A percentile compares a stretch with the other conserved stretches of the same genome.
phyloP scores from a whole-genome alignment of 2,888 invertebrate genomes.

The Drosophila fulvimacula region DNA sequence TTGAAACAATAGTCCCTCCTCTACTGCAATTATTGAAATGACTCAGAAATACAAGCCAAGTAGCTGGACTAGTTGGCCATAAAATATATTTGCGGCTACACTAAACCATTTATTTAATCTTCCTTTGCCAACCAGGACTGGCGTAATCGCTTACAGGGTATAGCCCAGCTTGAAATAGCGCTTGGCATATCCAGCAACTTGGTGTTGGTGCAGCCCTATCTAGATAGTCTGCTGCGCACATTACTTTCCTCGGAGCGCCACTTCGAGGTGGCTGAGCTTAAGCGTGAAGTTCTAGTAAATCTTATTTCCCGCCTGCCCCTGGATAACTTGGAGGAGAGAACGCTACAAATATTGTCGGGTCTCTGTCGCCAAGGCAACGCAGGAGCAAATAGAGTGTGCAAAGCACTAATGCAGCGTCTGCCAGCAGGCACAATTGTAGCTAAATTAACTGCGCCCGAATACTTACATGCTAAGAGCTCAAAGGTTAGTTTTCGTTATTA shows the following conservation, averaged over 20 bases:
- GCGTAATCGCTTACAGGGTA: slow-evolving; percentile 83
- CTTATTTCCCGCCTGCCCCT: slow-evolving; percentile 84
- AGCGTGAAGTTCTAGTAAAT: slow-evolving; percentile 83
- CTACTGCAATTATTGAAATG: slow-evolving; percentile 47
- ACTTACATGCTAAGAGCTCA: slow-evolving; percentile 84
- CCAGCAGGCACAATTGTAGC: slow-evolving; percentile 85
- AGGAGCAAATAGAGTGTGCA: slow-evolving; percentile 84
- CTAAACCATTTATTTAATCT: slow-evolving; percentile 2
- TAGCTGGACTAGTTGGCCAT: slow-evolving; percentile 24
- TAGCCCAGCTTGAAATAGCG: slow-evolving; percentile 81
- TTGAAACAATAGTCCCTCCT: slow-evolving; percentile 19
- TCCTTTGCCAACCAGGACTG: slow-evolving; percentile 78
- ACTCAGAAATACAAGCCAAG: slow-evolving; percentile 5
- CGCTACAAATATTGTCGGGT: slow-evolving; percentile 83
- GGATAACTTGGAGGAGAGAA: slow-evolving; percentile 84
- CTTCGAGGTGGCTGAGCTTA: slow-evolving; percentile 83
- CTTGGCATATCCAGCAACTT: slow-evolving; percentile 86
- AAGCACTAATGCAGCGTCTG: slow-evolving; percentile 85
- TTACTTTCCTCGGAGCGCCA: slow-evolving; percentile 88
- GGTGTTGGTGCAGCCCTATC: slow-evolving; percentile 86
- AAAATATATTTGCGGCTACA: slow-evolving; percentile 31
- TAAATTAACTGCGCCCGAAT: slow-evolving; percentile 84
- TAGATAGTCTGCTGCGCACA: slow-evolving; percentile 88
- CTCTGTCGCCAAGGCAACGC: slow-evolving; percentile 84
- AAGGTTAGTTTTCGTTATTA: slow-evolving; percentile 75